These are phyloP conservation scores for Idaea biselata DNA, from an alignment of 2,888 invertebrate species.

Conservation along the genomic window DNA sequence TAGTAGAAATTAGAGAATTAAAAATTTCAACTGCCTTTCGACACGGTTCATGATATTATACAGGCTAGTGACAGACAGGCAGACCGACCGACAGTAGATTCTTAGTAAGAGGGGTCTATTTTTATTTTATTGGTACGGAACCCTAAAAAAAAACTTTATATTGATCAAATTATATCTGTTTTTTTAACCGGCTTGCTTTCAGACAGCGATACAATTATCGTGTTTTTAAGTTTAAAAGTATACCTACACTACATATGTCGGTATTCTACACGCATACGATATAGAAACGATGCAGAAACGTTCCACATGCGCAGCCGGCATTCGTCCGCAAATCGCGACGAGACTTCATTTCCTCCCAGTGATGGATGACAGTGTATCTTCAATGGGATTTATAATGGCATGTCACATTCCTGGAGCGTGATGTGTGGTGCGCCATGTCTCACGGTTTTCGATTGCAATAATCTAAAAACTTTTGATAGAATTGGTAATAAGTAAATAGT, in stretches of 20 bases:
- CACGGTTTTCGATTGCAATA: neutral
- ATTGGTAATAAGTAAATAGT: neutral
- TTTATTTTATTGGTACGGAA: too few relatives aligned
- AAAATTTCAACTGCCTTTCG: too few relatives aligned
- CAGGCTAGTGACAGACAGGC: too few relatives aligned
- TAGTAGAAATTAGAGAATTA: too few relatives aligned
- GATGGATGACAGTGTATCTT: conserved; percentile 75
- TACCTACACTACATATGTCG: neutral
- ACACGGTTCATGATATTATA: too few relatives aligned
- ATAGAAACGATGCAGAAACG: conserved; percentile 12
- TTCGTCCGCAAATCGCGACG: conserved; percentile 27
- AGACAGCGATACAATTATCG: neutral
- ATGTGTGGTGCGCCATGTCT: conserved; percentile 27
- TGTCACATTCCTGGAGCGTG: conserved; percentile 65
- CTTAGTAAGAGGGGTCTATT: too few relatives aligned
- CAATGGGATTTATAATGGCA: conserved; percentile 78
- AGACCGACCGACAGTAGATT: too few relatives aligned
- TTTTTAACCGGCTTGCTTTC: neutral
- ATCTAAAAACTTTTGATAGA: neutral
- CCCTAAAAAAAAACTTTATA: too few relatives aligned
- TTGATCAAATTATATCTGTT: too few relatives aligned
- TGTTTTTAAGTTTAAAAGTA: neutral
- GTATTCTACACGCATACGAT: conserved; percentile 6
- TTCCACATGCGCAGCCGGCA: conserved; percentile 25
- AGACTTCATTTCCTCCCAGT: conserved; percentile 75